These are phyloP conservation scores for Siniperca undulata DNA, from an alignment of 2,797 vertebrate species.

Conservation along the genomic window DNA sequence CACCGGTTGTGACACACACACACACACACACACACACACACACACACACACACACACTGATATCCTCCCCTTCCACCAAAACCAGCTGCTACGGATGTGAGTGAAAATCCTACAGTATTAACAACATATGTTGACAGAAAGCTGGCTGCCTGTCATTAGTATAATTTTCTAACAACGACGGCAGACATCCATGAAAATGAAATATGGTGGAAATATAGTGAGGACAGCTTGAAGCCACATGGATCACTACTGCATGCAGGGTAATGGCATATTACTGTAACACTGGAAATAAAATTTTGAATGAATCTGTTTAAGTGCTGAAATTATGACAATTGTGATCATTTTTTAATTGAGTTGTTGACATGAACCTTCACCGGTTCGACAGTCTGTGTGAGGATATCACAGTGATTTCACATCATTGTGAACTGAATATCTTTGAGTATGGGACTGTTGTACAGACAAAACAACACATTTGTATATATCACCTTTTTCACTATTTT, in stretches of 20 bases:
- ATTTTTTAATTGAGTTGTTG: background rate
- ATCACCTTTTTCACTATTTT: background rate
- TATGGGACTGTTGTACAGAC: background rate
- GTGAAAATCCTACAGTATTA: conserved; percentile 25
- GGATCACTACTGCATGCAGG: conserved; percentile 10
- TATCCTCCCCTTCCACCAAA: conserved; percentile 4
- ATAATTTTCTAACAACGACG: conserved; percentile 25
- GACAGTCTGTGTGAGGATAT: background rate
- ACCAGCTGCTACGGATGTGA: conserved; percentile 19
- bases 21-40: background rate
- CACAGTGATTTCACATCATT: background rate
- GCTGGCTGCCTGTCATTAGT: conserved; percentile 29
- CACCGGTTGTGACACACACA: background rate
- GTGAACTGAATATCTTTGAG: background rate
- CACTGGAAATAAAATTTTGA: conserved; percentile 1
- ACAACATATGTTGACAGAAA: conserved; percentile 32
- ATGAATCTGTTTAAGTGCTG: conserved; percentile 12
- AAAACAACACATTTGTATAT: background rate
- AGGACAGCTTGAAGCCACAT: conserved; percentile 39
- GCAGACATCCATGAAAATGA: conserved; percentile 44
- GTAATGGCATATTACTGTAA: conserved; percentile 15
- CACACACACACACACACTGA: background rate
- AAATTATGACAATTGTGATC: background rate
- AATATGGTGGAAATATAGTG: conserved; percentile 19
- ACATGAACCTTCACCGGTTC: background rate